A percentile compares a stretch with the other conserved stretches of the same genome.
Conservation (phyloP, 2,888 invertebrate genomes). For the Pollenia amentaria region DNA sequence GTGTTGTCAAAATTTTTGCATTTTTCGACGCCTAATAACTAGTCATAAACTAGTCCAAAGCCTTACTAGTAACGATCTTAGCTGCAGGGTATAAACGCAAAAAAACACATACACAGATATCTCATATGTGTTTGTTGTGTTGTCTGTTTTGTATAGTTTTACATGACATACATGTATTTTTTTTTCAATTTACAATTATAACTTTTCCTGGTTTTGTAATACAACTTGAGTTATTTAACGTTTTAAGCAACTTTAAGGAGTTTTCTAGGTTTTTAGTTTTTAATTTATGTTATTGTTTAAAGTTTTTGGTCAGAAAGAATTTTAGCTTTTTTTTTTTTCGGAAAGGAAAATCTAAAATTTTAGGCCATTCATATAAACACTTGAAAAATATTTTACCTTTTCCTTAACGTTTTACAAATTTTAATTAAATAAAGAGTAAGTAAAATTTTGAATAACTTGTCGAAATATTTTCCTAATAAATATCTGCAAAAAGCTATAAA, state of each 20-base stretch:
- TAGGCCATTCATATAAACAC: no score
- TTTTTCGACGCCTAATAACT: no score
- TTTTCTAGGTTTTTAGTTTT: background rate
- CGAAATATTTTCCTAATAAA: background rate
- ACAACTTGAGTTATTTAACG: constrained; percentile 57
- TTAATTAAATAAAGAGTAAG: background rate
- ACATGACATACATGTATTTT: constrained; percentile 53
- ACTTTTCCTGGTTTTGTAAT: constrained; percentile 44
- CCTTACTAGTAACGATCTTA: no score
- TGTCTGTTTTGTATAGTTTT: constrained; percentile 34
- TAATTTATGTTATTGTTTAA: constrained; percentile 18
- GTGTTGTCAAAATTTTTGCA: no score
- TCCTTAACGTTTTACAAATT: background rate
- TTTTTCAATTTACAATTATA: constrained; percentile 65
- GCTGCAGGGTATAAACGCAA: no score
- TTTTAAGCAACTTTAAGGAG: constrained; percentile 32
- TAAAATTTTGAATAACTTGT: background rate
- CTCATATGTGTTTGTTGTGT: background rate
- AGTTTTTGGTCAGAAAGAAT: background rate
- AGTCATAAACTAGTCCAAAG: no score
- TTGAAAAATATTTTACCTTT: no score
- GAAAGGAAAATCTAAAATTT: no score
- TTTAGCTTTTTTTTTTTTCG: background rate
- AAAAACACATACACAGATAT: no score
- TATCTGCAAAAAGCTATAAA: background rate